Base-by-base conservation (phyloP, 1,140 invertebrate species). In the Copidosoma floridanum region DNA sequence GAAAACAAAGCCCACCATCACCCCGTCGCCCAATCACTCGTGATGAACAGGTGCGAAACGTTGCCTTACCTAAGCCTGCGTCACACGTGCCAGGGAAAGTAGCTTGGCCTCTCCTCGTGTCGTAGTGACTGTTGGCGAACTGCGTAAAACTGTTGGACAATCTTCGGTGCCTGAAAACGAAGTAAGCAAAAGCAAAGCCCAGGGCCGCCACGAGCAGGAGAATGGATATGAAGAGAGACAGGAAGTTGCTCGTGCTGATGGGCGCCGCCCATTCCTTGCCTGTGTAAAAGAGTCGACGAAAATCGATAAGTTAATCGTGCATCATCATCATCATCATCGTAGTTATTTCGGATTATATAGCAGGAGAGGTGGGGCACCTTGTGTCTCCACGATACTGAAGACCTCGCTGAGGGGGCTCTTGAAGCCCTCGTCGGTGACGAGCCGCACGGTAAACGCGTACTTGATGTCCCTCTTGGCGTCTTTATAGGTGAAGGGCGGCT, bases 71-170 rank as follows among this genome's bases (percentile, higher is more conserved):
- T 57, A 89, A 73, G 65, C 86, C 84, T 46, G 54, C 40, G 72
- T 90, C 86, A 51, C 85, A 85, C 32, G 85, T 87, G 16, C 82
- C 81, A 5, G 76, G 75, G 72, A 96, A 92, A 47, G 90, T 93
- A 11, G 93, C 91, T 65, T 92, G 88, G 46, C 89, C 92, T 37
- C 91, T 88, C 66, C 91, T 83, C 20, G 89, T 89, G 79, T 93
- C 89, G 72, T 95, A 95, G 73, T 94, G 91, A 69, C 89, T 91
- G 71, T 90, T 92, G 12, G 89, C 89, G 78, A 94, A 93, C 35
- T 89, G 85, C 4, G 88, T 84, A 79, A 94, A 94, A 63, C 85
- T 89, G 57, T 87, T 85, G 66, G 91, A 86, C 21, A 94, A 79
- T 54, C 90, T 83, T 57, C 87, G 82, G 75, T 93, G 88, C 57